Evolutionary conservation across 2,113 vertebrate species (phyloP).

Genomic region (Gallinago media): DNA sequence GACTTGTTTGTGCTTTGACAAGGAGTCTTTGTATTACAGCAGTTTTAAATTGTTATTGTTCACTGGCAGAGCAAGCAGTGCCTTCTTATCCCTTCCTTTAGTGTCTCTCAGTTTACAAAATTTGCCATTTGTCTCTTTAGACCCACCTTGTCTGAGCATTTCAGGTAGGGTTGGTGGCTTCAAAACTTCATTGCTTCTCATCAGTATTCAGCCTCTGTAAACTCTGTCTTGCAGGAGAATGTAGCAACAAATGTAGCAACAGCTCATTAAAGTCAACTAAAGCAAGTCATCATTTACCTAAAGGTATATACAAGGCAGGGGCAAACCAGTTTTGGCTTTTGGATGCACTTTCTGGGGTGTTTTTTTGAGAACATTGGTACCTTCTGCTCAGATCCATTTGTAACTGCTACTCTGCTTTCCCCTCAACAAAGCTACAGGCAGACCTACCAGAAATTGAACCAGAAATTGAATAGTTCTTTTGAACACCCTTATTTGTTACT

Average conservation of each 20-base stretch:
- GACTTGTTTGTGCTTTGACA: background rate
- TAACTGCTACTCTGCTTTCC: background rate
- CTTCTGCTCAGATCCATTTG: background rate
- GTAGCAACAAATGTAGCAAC: background rate
- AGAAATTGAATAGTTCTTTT: background rate
- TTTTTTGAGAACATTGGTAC: background rate
- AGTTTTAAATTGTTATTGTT: background rate
- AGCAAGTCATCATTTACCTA: background rate
- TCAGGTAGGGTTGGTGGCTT: background rate
- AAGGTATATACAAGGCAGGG: background rate
- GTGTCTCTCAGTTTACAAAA: background rate
- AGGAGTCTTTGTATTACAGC: background rate
- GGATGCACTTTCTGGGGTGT: background rate
- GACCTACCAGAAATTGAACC: background rate
- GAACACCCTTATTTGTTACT: background rate
- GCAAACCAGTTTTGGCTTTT: background rate
- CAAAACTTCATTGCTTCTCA: background rate
- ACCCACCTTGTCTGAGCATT: background rate
- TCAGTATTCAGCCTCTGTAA: background rate
- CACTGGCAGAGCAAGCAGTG: background rate
- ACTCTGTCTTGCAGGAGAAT: background rate
- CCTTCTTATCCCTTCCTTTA: background rate
- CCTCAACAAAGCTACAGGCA: background rate
- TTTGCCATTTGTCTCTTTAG: background rate
- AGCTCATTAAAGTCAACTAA: background rate